Conservation (phyloP, 2,888 invertebrate genomes). For the Andricus quercusramuli region DNA sequence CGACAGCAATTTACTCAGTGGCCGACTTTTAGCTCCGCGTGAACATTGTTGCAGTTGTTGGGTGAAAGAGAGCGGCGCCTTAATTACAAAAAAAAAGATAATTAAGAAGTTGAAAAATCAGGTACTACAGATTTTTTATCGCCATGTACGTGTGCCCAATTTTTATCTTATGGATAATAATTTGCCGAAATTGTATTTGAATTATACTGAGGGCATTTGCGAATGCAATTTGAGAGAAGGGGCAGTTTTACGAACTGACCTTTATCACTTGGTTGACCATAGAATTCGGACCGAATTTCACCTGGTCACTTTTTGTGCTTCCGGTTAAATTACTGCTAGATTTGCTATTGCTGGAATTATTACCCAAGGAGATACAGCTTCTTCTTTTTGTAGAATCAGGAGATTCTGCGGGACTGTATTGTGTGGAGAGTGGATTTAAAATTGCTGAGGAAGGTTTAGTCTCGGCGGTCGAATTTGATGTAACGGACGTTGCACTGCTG, state of each 20-base stretch:
- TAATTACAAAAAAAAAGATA: slow-evolving; percentile 50
- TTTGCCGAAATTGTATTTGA: no score
- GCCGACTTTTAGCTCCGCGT: slow-evolving; percentile 84
- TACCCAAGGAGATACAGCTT: slow-evolving; percentile 82
- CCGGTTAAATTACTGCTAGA: slow-evolving; percentile 89
- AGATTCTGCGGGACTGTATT: slow-evolving; percentile 78
- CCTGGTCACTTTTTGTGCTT: slow-evolving; percentile 82
- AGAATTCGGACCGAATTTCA: slow-evolving; percentile 76
- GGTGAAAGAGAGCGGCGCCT: slow-evolving; percentile 91
- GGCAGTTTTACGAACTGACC: slow-evolving; percentile 49
- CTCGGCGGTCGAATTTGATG: slow-evolving; percentile 82
- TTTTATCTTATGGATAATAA: no score
- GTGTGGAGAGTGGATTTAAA: slow-evolving; percentile 79
- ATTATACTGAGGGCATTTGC: no score
- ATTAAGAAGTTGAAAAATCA: slow-evolving; percentile 56
- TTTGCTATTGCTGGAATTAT: slow-evolving; percentile 89
- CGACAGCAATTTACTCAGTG: slow-evolving; percentile 82
- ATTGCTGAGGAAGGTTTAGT: slow-evolving; percentile 83
- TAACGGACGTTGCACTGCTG: slow-evolving; percentile 78
- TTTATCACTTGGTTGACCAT: slow-evolving; percentile 74
- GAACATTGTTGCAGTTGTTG: slow-evolving; percentile 94
- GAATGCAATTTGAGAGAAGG: no score
- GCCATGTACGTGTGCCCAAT: neutral
- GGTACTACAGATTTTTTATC: neutral
- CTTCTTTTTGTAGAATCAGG: slow-evolving; percentile 80